Conservation (phyloP, 2,113 vertebrate genomes). For the Coturnix japonica region DNA sequence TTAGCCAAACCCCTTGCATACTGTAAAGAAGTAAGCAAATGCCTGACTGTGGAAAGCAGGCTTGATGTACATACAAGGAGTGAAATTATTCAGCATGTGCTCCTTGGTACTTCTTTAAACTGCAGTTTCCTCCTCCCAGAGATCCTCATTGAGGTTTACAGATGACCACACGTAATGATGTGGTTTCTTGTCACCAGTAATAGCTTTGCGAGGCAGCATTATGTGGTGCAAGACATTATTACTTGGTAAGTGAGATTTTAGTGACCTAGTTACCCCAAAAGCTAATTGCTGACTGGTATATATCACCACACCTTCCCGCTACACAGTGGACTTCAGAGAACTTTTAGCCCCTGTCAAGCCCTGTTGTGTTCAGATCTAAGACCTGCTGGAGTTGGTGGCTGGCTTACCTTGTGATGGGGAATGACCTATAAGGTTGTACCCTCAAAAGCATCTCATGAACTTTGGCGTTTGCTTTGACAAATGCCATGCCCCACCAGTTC, state of each 20-base stretch:
- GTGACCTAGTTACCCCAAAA: neutral
- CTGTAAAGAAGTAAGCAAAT: neutral
- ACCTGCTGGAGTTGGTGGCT: neutral
- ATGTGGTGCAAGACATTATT: neutral
- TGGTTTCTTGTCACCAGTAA: conserved; percentile 49
- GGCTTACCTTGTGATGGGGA: neutral
- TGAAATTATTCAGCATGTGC: neutral
- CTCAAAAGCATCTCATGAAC: neutral
- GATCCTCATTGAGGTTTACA: conserved; percentile 47
- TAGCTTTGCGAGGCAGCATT: neutral
- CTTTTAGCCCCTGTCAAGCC: neutral
- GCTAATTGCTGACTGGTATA: neutral
- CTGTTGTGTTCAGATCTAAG: rapidly evolving
- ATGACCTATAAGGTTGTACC: neutral
- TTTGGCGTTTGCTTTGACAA: neutral
- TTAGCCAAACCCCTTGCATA: conserved; percentile 1
- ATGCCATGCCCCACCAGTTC: neutral
- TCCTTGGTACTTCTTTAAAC: neutral
- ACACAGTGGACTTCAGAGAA: neutral
- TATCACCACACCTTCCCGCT: neutral
- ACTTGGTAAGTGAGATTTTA: neutral
- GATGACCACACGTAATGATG: conserved; percentile 52
- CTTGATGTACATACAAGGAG: neutral
- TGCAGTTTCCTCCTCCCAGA: conserved; percentile 10
- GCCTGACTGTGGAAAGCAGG: neutral